Base-by-base conservation (phyloP, 2,797 vertebrate species). In the Smutsia gigantea region DNA sequence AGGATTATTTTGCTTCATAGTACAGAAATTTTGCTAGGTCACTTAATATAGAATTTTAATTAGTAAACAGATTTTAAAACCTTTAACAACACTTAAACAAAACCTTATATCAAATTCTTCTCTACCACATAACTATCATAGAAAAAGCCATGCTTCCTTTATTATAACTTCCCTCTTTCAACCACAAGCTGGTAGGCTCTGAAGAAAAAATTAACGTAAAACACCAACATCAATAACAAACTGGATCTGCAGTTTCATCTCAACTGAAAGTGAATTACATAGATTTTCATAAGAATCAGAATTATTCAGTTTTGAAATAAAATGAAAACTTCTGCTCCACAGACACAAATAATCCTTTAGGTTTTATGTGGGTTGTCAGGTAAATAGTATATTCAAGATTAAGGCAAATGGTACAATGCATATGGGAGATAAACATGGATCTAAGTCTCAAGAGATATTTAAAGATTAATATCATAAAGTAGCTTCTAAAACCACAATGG, bases 341-440 rank as follows among this genome's bases (percentile, higher is more conserved):
- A 87, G 46, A 75, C 6, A 83, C 51, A 84, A 81, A 61, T 81
- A 94, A 93, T 53, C 9, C 34, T 55, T 87, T 39, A 31, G 61
- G 61, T 69, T 72, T 68, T 96, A 79, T 59, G 55, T 71, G 78
- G 93, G 7, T 59, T 37, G 21, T 94, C 94, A 98, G 93, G 90
- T 98, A 98, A 96, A 78, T 31, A 93, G 25, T 97, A 49, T 71
- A 86, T 90, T 96, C 17, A 4, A 93, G 14, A 59, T 96, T 97
- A 98, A 98, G 96, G 97, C 97, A 98, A 96, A 78, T 78, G 21
- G 29, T n/a, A 59, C 1, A 15, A 25, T 55, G 72, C 4, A 85
- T 0, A 64, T 89, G 90, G 92, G 78, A 71, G 84, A 64, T 34
- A 81, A 51, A 82, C 55, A 53, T 23, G 25, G 6, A 25, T 69